Base-by-base conservation (phyloP, 1,140 invertebrate species). In the Trichonephila clavata region DNA sequence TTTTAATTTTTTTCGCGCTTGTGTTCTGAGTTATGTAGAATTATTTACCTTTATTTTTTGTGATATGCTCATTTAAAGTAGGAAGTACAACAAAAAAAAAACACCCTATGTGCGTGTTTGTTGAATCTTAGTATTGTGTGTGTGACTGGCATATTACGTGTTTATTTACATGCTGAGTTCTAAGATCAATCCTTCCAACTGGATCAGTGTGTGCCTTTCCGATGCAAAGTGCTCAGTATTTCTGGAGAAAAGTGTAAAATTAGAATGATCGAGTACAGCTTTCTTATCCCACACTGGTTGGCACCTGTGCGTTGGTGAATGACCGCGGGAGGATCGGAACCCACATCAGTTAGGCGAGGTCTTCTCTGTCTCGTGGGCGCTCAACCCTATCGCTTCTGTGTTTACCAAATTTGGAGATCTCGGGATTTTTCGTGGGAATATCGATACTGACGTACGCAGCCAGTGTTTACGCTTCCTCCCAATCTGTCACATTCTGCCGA, bases 361-460 rank as follows among this genome's bases (percentile, higher is more conserved):
- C 39, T 68, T 21, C 65, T 68, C 21, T 14, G 32, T 14, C 16
- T 50, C 86, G 86, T 88, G 65, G 86, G 86, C 86, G 86, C 86
- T 27, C 43, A 86, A 60, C 83, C 59, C 83, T 39, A 86, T 86
- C 57, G 27, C 59, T 60, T 32, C 84, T 60, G 57, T n/a, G 57
- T 65, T 88, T 88, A 88, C 86, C 86, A 88, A 65, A 88, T 88
- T 88, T 32, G 86, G 86, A 88, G 68, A 88, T 88, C 39, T 7
- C 16, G 3, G 27, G 80, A 43, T 39, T 88, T 88, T 88, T 24
- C 86, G 86, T 88, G 86, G 86, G 86, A 88, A 88, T 88, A 68
- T 68, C 61, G 61, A 88, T 88, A 43, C 60, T 88, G 86, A 88
- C 86, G 86, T 88, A 27, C 24, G 16, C 59, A 27, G 14, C 24